Evolutionary conservation across 2,113 vertebrate species (phyloP), one percentile per base, ranked within the genome.

Genomic region (Ginglymostoma cirratum): DNA sequence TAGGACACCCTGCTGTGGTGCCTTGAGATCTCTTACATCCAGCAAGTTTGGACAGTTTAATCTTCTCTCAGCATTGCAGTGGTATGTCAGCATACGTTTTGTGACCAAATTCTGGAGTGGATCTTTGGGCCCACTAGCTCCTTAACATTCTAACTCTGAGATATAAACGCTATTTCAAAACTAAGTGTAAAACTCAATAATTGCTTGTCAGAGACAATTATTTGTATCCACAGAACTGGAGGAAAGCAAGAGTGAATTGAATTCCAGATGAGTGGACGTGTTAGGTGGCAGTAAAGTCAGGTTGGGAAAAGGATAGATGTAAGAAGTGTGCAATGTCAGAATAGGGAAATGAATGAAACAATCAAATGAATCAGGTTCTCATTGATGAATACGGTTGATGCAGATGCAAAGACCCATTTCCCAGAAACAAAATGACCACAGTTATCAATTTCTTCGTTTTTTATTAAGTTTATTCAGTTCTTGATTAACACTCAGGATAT

Each of bases 401-500:
- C 19, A 65, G 89, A 66, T 93, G 61, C 19, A 17, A 38, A n/a
- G 34, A 67, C 30, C 5, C 7, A 93, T 66, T 67, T 93, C 23
- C 34, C 19, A 38, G 61, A 19, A 21, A 93, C 34, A 38, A 66
- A 38, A 67, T 93, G 21, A 93, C 89, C 89, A 93, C 55, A 67
- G 14, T 38, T 34, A 21, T 67, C 61, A 38, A 38, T 15, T n/a
- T 65, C 55, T 38, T 67, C 34, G 19, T 45, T 61, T 65, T 65
- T n/a, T 92, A 61, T 61, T 27, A 15, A 38, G 89, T 38, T 93
- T 93, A 93, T 67, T 93, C 61, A 93, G 61, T 67, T 93, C 52
- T 30, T 55, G 55, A 8, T 55, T 34, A n/a, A 15, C 21, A 1
- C 27, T 92, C 2, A 15, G 45, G 24, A 87, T 23, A 45, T 87